phyloP scores from a whole-genome alignment of 2,113 vertebrate genomes.

The Cyanocitta stelleri region DNA sequence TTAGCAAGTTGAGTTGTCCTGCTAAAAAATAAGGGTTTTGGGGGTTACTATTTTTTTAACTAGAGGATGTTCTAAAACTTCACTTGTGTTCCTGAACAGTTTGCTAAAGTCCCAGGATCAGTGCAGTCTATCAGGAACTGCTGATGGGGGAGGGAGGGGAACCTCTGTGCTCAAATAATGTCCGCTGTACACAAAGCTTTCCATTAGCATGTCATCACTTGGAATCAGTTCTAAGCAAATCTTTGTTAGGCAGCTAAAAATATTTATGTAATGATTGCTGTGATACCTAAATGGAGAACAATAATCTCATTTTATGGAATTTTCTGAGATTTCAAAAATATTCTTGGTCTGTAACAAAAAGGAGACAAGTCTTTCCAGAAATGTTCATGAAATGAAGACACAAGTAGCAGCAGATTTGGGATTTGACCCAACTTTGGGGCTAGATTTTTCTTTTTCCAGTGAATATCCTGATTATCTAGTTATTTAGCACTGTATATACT shows the following conservation, averaged over 20 bases:
- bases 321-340: slow-evolving; percentile 26
- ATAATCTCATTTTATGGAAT: neutral
- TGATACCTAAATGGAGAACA: slow-evolving; percentile 9
- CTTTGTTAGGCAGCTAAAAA: neutral
- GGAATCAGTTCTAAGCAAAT: slow-evolving; percentile 26
- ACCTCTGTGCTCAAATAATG: neutral
- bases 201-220: slow-evolving; percentile 37
- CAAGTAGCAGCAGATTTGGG: neutral
- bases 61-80: neutral
- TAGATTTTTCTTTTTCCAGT: neutral
- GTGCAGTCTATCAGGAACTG: neutral
- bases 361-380: neutral
- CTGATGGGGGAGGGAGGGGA: neutral
- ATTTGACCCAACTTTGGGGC: neutral
- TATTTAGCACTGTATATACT: neutral
- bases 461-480: neutral
- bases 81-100: neutral
- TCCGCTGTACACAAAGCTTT: neutral
- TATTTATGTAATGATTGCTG: neutral
- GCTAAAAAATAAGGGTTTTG: neutral
- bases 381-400: neutral
- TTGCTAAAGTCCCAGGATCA: neutral
- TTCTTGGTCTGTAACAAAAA: neutral
- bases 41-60: neutral
- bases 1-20: neutral